Evolutionary conservation across 2,113 vertebrate species (phyloP).

Genomic region (Sula dactylatra): DNA sequence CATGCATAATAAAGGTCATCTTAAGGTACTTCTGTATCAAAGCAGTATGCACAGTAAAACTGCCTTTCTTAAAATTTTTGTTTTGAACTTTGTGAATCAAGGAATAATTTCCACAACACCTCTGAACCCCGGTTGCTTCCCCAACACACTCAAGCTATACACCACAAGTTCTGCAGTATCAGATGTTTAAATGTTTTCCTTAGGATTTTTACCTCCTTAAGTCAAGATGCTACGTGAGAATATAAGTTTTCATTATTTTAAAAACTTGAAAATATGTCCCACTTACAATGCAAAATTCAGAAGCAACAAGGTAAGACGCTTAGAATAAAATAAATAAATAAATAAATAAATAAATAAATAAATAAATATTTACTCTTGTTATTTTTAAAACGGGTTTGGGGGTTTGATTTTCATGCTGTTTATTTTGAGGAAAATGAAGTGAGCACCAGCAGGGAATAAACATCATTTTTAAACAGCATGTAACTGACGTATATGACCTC

Average conservation of each 20-base stretch:
- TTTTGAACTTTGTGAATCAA: background rate
- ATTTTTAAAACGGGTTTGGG: background rate
- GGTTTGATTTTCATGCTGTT: background rate
- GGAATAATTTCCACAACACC: background rate
- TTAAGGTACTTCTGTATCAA: background rate
- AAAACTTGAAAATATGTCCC: background rate
- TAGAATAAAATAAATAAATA: background rate
- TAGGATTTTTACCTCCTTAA: background rate
- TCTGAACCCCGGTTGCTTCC: background rate
- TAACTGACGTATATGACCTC: background rate
- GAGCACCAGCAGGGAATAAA: background rate
- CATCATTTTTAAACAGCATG: background rate
- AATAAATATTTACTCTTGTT: background rate
- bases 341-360: background rate
- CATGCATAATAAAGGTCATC: background rate
- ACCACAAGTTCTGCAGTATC: background rate
- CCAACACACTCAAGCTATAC: background rate
- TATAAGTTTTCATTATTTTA: background rate
- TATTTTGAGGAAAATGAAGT: background rate
- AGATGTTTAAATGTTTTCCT: background rate
- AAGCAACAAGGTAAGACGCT: background rate
- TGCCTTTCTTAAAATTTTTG: background rate
- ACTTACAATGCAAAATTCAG: background rate
- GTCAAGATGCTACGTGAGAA: background rate
- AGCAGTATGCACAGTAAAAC: background rate